Evolutionary conservation across 2,113 vertebrate species (phyloP), one percentile per base, ranked within the genome.

Genomic region (Oxyruncus cristatus): DNA sequence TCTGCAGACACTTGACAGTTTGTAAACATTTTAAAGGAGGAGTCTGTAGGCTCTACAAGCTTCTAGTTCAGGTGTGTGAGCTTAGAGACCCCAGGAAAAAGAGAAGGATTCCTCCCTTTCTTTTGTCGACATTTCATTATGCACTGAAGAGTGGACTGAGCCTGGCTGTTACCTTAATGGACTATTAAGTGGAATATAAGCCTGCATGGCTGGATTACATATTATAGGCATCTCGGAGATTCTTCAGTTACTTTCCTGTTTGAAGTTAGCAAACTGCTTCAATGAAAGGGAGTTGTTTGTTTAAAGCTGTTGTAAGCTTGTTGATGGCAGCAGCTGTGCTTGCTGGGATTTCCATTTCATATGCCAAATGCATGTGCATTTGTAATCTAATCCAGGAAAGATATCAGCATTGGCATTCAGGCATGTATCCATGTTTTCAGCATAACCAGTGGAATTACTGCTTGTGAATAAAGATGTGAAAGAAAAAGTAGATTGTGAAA

Each of bases 181-280:
- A 96, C 91, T 96, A 92, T 75, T 95, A 96, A 95, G 93, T 97
- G 95, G 80, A 82, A 94, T 66, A 72, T 75, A 96, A 96, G 7
- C 83, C 96, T 81, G 19, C 73, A 23, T 87, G 86, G 70, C 62
- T 85, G 80, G 49, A 68, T 95, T 94, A 75, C 56, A 3, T 86
- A 18, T 81, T 93, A 75, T 8, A 70, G 91, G 21, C 76, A 82
- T 68, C 66, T 85, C 13, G 0, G 85, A 85, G 80, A 39, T 78
- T 94, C 95, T 92, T 88, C 52, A 50, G 79, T 88, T 95, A 65
- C 88, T 81, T 68, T 82, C 66, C 70, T 91, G 85, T 93, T 85
- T 94, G 93, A 96, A 94, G 91, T 61, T 84, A 85, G 49, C 33
- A 92, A 91, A 82, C 53, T 49, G 58, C 53, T 89, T 93, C 83